Conservation (phyloP, 2,888 invertebrate genomes). For the Aleiodes leptofemur region DNA sequence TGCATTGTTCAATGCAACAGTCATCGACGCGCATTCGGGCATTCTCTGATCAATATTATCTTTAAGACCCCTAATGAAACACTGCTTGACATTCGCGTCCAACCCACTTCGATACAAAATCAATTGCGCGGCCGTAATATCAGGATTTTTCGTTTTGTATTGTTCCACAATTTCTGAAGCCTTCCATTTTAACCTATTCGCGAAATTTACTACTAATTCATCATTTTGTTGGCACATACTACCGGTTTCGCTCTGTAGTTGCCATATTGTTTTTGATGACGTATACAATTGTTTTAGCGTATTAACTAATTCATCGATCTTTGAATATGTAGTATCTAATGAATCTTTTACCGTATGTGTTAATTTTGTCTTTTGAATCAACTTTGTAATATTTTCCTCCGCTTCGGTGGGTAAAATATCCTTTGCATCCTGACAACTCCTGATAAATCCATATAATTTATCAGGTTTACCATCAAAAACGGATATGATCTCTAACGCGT, state of each 20-base stretch:
- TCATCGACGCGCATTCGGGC: neutral
- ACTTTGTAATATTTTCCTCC: slow-evolving; percentile 23
- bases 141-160: neutral
- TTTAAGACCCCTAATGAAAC: slow-evolving; percentile 8
- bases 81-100: slow-evolving; percentile 19
- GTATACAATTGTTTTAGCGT: slow-evolving; percentile 12
- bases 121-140: neutral
- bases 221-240: slow-evolving; percentile 28
- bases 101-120: neutral
- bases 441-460: slow-evolving; percentile 34
- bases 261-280: slow-evolving; percentile 26
- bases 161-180: slow-evolving; percentile 23
- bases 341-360: slow-evolving; percentile 22
- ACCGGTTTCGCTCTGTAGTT: slow-evolving; percentile 30
- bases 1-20: neutral
- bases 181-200: slow-evolving; percentile 30
- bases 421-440: slow-evolving; percentile 34
- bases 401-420: slow-evolving; percentile 23
- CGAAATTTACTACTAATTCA: slow-evolving; percentile 27
- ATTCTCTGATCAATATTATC: slow-evolving; percentile 8
- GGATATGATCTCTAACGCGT: neutral
- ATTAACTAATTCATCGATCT: slow-evolving; percentile 12
- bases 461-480: neutral
- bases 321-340: slow-evolving; percentile 1
- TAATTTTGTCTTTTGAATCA: slow-evolving; percentile 27